Evolutionary conservation across 2,888 invertebrate genomes (phyloP).

Genomic region (Thysanoteuthis rhombus): DNA sequence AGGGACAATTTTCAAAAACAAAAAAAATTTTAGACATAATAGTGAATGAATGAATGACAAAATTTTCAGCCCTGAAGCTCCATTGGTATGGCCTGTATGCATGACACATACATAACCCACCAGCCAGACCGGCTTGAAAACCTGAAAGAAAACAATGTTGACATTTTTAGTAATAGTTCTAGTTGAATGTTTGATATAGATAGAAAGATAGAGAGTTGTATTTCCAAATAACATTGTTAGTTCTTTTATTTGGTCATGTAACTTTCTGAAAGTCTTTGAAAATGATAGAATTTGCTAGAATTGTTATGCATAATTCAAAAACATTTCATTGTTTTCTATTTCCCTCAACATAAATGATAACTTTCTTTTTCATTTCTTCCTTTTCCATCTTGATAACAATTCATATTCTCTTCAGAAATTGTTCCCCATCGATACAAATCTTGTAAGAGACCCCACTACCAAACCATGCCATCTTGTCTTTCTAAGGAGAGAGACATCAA

Average conservation of each 20-base stretch:
- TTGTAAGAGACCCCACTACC: neutral
- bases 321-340: neutral
- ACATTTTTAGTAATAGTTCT: too few relatives aligned
- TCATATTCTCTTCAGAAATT: neutral
- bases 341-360: neutral
- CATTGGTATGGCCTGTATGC: too few relatives aligned
- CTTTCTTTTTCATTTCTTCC: neutral
- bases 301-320: neutral
- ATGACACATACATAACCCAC: too few relatives aligned
- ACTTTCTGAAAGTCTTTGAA: neutral
- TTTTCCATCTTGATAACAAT: neutral
- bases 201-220: too few relatives aligned
- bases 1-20: too few relatives aligned
- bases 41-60: too few relatives aligned
- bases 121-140: too few relatives aligned
- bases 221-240: too few relatives aligned
- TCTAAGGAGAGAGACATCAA: neutral
- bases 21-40: too few relatives aligned
- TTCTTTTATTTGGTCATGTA: neutral
- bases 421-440: neutral
- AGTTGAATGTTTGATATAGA: too few relatives aligned
- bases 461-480: neutral
- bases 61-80: too few relatives aligned
- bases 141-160: too few relatives aligned
- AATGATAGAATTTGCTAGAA: neutral